Evolutionary conservation across 2,888 invertebrate genomes (phyloP).

Genomic region (Aspidiotus destructor): DNA sequence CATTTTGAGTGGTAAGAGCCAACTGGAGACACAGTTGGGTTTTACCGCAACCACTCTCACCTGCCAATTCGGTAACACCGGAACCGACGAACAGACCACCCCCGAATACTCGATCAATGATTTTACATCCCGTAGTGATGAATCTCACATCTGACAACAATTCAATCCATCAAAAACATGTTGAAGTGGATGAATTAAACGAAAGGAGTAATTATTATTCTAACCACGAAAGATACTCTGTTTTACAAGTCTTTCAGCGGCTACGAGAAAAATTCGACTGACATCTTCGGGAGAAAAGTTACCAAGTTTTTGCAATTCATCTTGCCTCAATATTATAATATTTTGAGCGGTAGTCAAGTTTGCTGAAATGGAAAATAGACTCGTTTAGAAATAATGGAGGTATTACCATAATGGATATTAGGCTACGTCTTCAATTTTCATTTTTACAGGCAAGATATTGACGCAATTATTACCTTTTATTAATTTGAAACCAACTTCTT

Average conservation of each 20-base stretch:
- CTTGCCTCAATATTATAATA: constrained; percentile 15
- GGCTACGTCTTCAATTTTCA: too few species aligned
- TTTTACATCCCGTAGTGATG: constrained; percentile 48
- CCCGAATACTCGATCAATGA: constrained; percentile 51
- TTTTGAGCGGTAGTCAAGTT: constrained; percentile 8
- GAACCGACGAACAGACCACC: constrained; percentile 57
- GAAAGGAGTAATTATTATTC: not conserved
- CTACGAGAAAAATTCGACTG: constrained; percentile 16
- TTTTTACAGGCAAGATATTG: too few species aligned
- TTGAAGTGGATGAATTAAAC: not conserved
- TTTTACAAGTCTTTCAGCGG: constrained; percentile 7
- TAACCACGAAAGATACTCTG: not conserved
- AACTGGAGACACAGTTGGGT: constrained; percentile 69
- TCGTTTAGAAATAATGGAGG: not conserved
- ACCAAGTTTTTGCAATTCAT: constrained; percentile 17
- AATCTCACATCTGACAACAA: constrained; percentile 9
- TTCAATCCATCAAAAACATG: not conserved
- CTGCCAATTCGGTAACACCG: constrained; percentile 67
- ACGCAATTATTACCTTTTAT: constrained; percentile 3
- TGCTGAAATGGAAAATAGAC: constrained; percentile 8
- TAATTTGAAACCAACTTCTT: constrained; percentile 14
- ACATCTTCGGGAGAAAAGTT: constrained; percentile 18
- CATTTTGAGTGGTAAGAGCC: constrained; percentile 54
- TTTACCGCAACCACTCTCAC: constrained; percentile 72
- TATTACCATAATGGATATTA: not conserved